Conservation (phyloP, 2,113 vertebrate species). For the cat (Felis catus) region DNA sequence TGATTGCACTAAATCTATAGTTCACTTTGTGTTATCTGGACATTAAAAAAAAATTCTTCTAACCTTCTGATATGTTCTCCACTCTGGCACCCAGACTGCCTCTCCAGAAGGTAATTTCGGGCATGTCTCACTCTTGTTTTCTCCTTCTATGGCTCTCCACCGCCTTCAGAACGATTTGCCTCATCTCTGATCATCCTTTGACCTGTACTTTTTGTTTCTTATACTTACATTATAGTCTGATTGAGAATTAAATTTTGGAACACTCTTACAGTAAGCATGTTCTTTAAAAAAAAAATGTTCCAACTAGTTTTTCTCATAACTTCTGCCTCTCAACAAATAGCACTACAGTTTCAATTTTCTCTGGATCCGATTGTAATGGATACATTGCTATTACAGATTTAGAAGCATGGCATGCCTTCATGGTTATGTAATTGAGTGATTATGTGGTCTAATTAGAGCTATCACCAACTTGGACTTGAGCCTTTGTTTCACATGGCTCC, state of each 20-base stretch:
- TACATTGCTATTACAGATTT: background rate
- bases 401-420: background rate
- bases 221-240: background rate
- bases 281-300: background rate
- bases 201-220: background rate
- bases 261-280: background rate
- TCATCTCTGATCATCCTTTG: background rate
- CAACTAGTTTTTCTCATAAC: background rate
- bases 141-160: background rate
- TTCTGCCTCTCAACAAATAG: slow-evolving; percentile 11
- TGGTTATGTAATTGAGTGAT: background rate
- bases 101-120: background rate
- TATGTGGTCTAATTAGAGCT: slow-evolving; percentile 1
- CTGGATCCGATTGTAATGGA: background rate
- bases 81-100: background rate
- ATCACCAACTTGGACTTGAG: background rate
- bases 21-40: background rate
- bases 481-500: slow-evolving; percentile 8
- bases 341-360: background rate
- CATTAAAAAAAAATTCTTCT: background rate
- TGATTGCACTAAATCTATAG: background rate
- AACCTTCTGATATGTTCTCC: background rate
- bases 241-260: background rate
- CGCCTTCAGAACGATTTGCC: background rate
- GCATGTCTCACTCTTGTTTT: background rate